Evolutionary conservation across 1,140 invertebrate genomes (phyloP).

Genomic region (Chironomus striatipennis): DNA sequence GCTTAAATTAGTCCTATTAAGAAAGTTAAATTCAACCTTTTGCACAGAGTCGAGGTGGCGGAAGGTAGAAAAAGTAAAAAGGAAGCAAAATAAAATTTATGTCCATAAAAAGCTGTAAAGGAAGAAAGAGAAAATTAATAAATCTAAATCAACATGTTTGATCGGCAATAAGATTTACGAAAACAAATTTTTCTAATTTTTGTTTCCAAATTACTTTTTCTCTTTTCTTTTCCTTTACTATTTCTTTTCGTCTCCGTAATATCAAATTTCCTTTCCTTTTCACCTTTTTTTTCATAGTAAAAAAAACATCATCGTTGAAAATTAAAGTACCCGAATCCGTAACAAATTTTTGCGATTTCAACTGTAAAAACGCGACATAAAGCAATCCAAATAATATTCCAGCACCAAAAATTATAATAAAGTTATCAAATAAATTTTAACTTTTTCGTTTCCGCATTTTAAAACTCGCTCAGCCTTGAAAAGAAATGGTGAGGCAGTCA

Average conservation of each 20-base stretch:
- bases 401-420: slow-evolving; percentile 17
- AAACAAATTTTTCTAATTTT: background rate
- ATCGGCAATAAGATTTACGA: background rate
- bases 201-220: background rate
- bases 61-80: background rate
- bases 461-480: background rate
- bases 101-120: background rate
- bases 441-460: background rate
- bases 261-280: background rate
- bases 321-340: background rate
- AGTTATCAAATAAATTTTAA: slow-evolving; percentile 23
- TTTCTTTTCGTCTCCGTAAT: too few relatives aligned
- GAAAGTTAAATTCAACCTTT: background rate
- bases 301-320: too few relatives aligned
- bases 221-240: background rate
- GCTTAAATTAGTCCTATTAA: slow-evolving; percentile 16
- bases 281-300: background rate
- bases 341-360: background rate
- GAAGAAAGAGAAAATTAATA: slow-evolving; percentile 15
- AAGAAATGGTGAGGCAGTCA: background rate
- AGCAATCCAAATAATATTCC: slow-evolving; percentile 3
- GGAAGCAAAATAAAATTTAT: background rate
- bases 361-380: slow-evolving; percentile 5
- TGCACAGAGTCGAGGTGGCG: too few relatives aligned
- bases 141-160: slow-evolving; percentile 21